Evolutionary conservation across 2,113 vertebrate genomes (phyloP), one percentile per base, ranked within the genome.

Genomic region (Crotalus tigris): DNA sequence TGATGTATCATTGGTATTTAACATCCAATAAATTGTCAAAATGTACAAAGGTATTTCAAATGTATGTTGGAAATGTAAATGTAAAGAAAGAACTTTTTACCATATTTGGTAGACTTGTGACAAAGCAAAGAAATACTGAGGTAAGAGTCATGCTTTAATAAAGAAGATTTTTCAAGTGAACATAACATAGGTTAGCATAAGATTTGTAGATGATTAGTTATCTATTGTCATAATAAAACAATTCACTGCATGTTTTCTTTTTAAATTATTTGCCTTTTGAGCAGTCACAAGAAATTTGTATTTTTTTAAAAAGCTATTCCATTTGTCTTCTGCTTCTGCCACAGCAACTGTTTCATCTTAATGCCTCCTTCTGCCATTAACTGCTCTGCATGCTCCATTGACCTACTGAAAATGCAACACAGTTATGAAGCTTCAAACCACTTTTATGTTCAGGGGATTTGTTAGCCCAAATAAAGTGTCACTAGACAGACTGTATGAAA

Each of bases 291-390:
- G 88, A 85, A 96, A 94, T 7, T 44, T 92, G 90, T 93, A 90
- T 6, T 81, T 81, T 33, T 39, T 55, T 4, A 86, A 97, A 94
- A 95, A 95, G 87, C 49, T 92, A 49, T 91, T 57, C 51, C 89
- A 11, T 54, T 90, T 89, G 0, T 90, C n/a, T 94, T 93, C 33
- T 92, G 53, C 69, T 44, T 96, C 59, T 86, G 3, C 94, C 91
- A 94, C 59, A 94, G 4, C 1, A 13, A 86, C 85, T 93, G 88
- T 88, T 96, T 96, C 59, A 95, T 91, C 57, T 91, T 95, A 93
- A 94, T 0, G 0, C 10, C 46, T 91, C 1, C 69, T 93, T 94
- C 93, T 95, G 46, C n/a, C 44, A 49, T 94, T 95, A 94, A 93
- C 33, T 91, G 94, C 93, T 93, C 58, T 94, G 51, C 13, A 8